Evolutionary conservation across 2,888 invertebrate species (phyloP).

Genomic region (Tethea ocularis): DNA sequence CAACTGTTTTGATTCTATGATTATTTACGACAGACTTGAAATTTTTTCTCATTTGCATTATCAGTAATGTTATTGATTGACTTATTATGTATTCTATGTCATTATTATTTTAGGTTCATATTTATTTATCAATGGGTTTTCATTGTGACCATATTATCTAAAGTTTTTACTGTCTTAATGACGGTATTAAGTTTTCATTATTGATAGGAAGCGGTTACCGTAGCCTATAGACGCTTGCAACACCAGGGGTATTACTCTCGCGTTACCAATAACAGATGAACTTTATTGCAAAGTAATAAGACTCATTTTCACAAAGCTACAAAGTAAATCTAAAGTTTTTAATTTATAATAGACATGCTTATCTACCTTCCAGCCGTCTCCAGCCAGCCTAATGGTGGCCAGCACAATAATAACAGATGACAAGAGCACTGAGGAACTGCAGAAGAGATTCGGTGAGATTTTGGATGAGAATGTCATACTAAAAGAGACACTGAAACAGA

Average conservation of each 20-base stretch:
- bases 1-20: not conserved
- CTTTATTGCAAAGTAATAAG: no score
- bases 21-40: not conserved
- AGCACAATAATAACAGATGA: slow-evolving; percentile 73
- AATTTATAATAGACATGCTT: not conserved
- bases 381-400: slow-evolving; percentile 74
- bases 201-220: no score
- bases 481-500: slow-evolving; percentile 85
- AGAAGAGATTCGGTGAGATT: slow-evolving; percentile 78
- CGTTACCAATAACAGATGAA: no score
- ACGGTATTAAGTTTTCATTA: no score
- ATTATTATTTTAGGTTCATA: not conserved
- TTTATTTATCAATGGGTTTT: not conserved
- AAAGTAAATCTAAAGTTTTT: no score
- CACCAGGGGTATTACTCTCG: no score
- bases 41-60: not conserved
- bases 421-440: slow-evolving; percentile 70
- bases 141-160: no score
- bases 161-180: no score
- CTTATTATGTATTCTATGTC: not conserved
- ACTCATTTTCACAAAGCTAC: no score
- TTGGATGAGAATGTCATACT: slow-evolving; percentile 83
- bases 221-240: no score
- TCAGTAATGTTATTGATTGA: not conserved
- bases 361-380: slow-evolving; percentile 61